A percentile compares a stretch with the other conserved stretches of the same genome.
These are phyloP conservation scores for Hassar affinis DNA, from an alignment of 2,113 vertebrate species.

Conservation along the genomic window DNA sequence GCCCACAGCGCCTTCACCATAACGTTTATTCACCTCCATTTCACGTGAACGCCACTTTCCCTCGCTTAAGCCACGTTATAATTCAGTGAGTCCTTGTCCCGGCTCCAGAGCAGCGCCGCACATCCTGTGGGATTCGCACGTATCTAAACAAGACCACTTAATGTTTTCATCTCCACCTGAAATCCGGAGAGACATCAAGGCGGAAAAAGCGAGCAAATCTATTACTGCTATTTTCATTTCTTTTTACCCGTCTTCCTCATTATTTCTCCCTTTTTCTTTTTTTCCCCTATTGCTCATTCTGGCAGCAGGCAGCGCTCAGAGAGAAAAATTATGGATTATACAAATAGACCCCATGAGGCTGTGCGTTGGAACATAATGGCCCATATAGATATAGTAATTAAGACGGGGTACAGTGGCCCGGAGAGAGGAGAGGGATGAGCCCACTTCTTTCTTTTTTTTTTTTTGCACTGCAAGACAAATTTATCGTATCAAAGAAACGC, in stretches of 20 bases:
- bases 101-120: background rate
- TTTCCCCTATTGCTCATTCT: constrained; percentile 21
- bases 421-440: constrained; percentile 34
- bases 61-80: constrained; percentile 26
- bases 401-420: constrained; percentile 39
- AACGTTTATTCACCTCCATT: constrained; percentile 5
- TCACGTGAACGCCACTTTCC: background rate
- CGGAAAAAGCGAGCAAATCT: constrained; percentile 29
- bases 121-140: constrained; percentile 10
- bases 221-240: constrained; percentile 60
- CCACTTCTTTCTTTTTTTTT: constrained; percentile 44
- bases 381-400: constrained; percentile 55
- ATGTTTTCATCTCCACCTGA: constrained; percentile 25
- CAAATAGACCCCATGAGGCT: constrained; percentile 47
- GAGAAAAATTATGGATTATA: constrained; percentile 54
- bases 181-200: background rate
- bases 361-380: constrained; percentile 51
- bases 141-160: constrained; percentile 14
- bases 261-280: constrained; percentile 12
- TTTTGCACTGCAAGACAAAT: constrained; percentile 51
- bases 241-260: constrained; percentile 42
- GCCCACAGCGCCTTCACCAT: background rate
- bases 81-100: constrained; percentile 20
- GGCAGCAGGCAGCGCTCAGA: constrained; percentile 38
- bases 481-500: constrained; percentile 45